These are phyloP conservation scores for Hemicordylus capensis DNA, from an alignment of 2,113 vertebrate species.

Conservation along the genomic window DNA sequence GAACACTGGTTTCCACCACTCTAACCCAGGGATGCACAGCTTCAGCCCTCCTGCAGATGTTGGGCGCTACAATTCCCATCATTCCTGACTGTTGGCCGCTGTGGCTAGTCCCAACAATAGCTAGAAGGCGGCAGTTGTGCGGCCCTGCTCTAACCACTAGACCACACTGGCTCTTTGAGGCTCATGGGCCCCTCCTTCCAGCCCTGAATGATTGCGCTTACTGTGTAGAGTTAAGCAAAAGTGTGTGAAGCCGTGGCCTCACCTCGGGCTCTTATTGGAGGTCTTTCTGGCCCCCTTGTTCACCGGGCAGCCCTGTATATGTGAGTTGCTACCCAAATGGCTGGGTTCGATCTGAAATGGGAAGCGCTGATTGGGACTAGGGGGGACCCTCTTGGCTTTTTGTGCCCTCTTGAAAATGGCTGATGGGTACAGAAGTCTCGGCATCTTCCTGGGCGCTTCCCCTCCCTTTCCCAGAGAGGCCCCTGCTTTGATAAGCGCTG, in stretches of 20 bases:
- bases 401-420: not conserved
- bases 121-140: too few relatives aligned
- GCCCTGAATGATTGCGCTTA: not conserved
- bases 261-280: not conserved
- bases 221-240: not conserved
- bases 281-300: too few relatives aligned
- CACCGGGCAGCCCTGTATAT: not conserved
- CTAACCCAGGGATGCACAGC: too few relatives aligned
- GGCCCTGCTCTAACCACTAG: too few relatives aligned
- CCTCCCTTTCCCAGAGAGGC: too few relatives aligned
- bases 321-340: not conserved
- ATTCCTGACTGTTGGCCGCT: too few relatives aligned
- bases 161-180: too few relatives aligned
- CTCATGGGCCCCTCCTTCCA: not conserved
- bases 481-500: not conserved
- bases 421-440: not conserved
- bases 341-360: not conserved
- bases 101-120: too few relatives aligned
- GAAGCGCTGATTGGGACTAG: not conserved
- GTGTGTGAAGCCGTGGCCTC: not conserved
- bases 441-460: too few relatives aligned
- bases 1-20: too few relatives aligned
- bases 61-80: too few relatives aligned
- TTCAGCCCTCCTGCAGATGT: too few relatives aligned
- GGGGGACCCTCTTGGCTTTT: not conserved